These are phyloP conservation scores for Galemys pyrenaicus DNA, from an alignment of 2,113 vertebrate genomes.

Conservation along the genomic window DNA sequence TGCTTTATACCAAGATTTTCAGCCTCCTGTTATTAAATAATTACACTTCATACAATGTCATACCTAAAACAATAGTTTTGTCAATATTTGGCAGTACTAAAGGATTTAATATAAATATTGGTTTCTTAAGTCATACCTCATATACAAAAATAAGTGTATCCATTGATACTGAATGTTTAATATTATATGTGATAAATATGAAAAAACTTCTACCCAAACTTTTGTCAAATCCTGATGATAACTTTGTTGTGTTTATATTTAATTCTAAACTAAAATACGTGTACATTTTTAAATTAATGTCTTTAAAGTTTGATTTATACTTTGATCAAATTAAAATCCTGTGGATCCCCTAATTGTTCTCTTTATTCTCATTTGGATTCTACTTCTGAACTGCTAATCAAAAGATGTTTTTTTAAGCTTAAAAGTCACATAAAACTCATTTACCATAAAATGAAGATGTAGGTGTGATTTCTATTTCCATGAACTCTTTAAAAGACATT, in stretches of 20 bases:
- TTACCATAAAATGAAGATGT: conserved; percentile 46
- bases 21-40: conserved; percentile 47
- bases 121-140: conserved; percentile 34
- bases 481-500: not conserved
- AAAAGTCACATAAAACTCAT: conserved; percentile 44
- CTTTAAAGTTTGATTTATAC: conserved; percentile 37
- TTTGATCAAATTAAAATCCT: conserved; percentile 53
- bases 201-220: conserved; percentile 3
- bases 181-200: conserved; percentile 32
- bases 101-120: not conserved
- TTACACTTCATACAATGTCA: conserved; percentile 12
- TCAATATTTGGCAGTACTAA: conserved; percentile 34
- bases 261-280: conserved; percentile 54
- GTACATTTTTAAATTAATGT: conserved; percentile 51
- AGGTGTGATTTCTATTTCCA: not conserved
- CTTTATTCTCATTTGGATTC: conserved; percentile 11
- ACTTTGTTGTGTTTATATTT: conserved; percentile 44
- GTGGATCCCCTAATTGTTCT: not conserved
- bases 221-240: conserved; percentile 50
- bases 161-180: conserved; percentile 23
- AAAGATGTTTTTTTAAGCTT: conserved; percentile 32
- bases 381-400: conserved; percentile 10
- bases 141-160: conserved; percentile 12
- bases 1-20: conserved; percentile 26
- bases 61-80: conserved; percentile 6